Percentiles rank a stretch among this genome's conserved stretches.
These are phyloP conservation scores for Acrobasis consociella DNA, from an alignment of 2,888 invertebrate genomes.

Conservation along the genomic window DNA sequence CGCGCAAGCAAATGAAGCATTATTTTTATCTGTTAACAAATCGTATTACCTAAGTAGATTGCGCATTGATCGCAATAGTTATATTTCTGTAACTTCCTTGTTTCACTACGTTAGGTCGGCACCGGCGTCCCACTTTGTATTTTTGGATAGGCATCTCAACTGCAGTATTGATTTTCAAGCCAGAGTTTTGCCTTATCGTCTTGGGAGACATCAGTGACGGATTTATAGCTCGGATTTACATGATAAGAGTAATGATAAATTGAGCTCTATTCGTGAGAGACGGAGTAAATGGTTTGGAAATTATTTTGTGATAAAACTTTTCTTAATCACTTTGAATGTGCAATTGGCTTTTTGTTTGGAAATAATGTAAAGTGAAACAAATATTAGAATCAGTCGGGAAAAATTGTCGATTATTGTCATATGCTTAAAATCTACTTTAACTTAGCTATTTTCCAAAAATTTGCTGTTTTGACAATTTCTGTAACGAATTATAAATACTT, in stretches of 20 bases:
- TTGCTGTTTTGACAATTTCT: no score
- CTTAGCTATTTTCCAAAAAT: no score
- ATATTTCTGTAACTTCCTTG: not conserved
- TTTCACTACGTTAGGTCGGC: conserved; percentile 39
- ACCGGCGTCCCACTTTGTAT: conserved; percentile 16
- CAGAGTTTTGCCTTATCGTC: conserved; percentile 13
- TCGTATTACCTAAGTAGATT: no score
- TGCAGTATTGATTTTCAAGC: conserved; percentile 20
- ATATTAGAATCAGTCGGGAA: no score
- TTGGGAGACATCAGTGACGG: conserved; percentile 21
- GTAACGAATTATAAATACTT: no score
- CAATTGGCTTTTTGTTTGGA: no score
- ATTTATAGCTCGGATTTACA: conserved; percentile 20
- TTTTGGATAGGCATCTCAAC: conserved; percentile 18
- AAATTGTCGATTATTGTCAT: no score
- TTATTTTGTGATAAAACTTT: conserved; percentile 7
- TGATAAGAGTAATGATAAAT: conserved; percentile 21
- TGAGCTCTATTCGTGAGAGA: conserved; percentile 18
- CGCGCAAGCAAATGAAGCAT: no score
- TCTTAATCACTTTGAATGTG: not conserved
- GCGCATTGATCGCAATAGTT: not conserved
- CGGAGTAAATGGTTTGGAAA: conserved; percentile 15
- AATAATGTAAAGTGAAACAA: no score
- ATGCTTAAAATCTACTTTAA: no score
- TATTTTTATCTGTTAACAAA: no score